These are phyloP conservation scores for Oplegnathus fasciatus DNA, from an alignment of 2,113 vertebrate species.

Conservation along the genomic window DNA sequence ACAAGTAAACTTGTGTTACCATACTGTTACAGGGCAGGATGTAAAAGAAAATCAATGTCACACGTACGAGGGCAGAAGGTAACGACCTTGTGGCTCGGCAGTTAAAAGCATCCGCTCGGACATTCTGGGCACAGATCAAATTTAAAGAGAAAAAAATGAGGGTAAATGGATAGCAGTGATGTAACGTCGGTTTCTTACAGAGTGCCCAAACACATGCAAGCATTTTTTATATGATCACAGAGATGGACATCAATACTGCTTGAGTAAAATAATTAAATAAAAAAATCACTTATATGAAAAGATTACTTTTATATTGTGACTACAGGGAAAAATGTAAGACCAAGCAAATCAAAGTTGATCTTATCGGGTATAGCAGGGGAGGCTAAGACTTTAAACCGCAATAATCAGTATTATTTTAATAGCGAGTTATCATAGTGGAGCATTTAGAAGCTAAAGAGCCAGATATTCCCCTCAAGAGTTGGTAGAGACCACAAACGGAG, in stretches of 20 bases:
- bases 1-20: slow-evolving; percentile 71
- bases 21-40: slow-evolving; percentile 21
- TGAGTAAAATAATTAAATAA: not conserved
- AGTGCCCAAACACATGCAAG: not conserved
- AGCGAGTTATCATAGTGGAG: too few species aligned
- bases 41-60: slow-evolving; percentile 73
- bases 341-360: not conserved
- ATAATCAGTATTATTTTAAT: not conserved
- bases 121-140: slow-evolving; percentile 2
- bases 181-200: not conserved
- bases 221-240: not conserved
- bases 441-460: too few species aligned
- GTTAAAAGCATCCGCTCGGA: slow-evolving; percentile 23
- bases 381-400: not conserved
- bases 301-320: not conserved
- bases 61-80: not conserved
- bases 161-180: not conserved
- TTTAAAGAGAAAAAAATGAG: not conserved
- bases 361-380: not conserved
- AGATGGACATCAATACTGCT: not conserved
- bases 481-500: too few species aligned
- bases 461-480: too few species aligned
- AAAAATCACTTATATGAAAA: not conserved
- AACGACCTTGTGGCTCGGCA: slow-evolving; percentile 26
- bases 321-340: not conserved